Evolutionary conservation across 2,888 invertebrate species (phyloP), one percentile per base, ranked within the genome.

Genomic region (Aphodius sticticus): DNA sequence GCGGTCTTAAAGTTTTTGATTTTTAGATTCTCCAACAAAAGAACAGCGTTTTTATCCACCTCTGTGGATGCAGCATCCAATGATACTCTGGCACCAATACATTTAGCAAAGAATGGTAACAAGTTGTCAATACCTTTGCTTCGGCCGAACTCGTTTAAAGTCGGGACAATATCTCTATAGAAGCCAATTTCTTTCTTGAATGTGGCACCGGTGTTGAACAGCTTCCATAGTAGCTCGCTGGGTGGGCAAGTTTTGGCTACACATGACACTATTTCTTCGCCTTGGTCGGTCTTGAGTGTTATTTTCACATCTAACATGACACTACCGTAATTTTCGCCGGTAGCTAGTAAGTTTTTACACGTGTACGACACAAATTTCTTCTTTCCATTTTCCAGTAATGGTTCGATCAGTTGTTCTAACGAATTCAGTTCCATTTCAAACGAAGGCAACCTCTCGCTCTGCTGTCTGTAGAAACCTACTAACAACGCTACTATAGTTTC

Each of bases 251-350:
- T 86, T 84, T 92, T 92, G 0, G 90, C 92, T 5, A 92, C 89
- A 0, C 91, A 79, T 91, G 78, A 6, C 87, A 86, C 78, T 89
- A 87, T 37, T 78, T 77, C 9, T 80, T 77, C 0, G n/a, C n/a
- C n/a, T n/a, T n/a, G n/a, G n/a, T n/a, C 77, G 74, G 9, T 78
- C 69, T 7, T 26, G n/a, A 70, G 26, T 26, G 26, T 26, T 26
- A 26, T 26, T 26, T 26, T 26, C 26, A 26, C 26, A 3, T 26
- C 26, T 26, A 26, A 26, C 26, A 26, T 26, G 26, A 90, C 85
- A 83, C 92, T 92, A 0, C 92, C 92, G 84, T 92, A 92, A 84
- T 92, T 92, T 82, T 92, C 92, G 0, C 92, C 92, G 0, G 90
- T 89, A 16, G 90, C 90, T 69, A 90, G 90, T 16, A 91, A 85